Conservation (phyloP, 2,888 invertebrate species). For the Tipula confusa region DNA sequence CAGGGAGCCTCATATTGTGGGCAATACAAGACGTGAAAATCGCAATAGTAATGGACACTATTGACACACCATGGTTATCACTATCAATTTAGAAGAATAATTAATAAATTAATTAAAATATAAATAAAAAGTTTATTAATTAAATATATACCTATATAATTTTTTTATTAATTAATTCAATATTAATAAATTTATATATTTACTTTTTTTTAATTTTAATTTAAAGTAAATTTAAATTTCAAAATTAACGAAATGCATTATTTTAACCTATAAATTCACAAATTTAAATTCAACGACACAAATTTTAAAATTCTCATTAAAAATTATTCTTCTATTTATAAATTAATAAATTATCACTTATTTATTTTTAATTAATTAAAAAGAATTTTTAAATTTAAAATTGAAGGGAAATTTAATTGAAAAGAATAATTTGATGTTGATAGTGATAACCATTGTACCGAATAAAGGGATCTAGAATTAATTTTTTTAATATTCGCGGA, state of each 20-base stretch:
- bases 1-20: slow-evolving; percentile 44
- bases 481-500: background rate
- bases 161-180: background rate
- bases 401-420: background rate
- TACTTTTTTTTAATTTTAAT: background rate
- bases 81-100: slow-evolving; percentile 49
- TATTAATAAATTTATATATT: background rate
- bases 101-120: slow-evolving; percentile 4
- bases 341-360: background rate
- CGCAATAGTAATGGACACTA: slow-evolving; percentile 49
- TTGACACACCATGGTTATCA: slow-evolving; percentile 50
- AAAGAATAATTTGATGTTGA: background rate
- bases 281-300: background rate
- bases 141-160: background rate
- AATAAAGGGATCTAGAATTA: background rate
- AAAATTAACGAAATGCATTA: slow-evolving; percentile 8
- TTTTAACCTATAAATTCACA: background rate
- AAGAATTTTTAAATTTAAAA: background rate
- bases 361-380: background rate
- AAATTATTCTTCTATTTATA: slow-evolving; percentile 10
- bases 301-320: background rate
- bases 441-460: slow-evolving; percentile 1
- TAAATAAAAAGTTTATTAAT: too few species aligned
- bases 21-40: slow-evolving; percentile 46
- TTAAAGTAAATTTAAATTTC: background rate